Evolutionary conservation across 2,113 vertebrate genomes (phyloP).

Genomic region (Cyphomyrus discorhynchus): DNA sequence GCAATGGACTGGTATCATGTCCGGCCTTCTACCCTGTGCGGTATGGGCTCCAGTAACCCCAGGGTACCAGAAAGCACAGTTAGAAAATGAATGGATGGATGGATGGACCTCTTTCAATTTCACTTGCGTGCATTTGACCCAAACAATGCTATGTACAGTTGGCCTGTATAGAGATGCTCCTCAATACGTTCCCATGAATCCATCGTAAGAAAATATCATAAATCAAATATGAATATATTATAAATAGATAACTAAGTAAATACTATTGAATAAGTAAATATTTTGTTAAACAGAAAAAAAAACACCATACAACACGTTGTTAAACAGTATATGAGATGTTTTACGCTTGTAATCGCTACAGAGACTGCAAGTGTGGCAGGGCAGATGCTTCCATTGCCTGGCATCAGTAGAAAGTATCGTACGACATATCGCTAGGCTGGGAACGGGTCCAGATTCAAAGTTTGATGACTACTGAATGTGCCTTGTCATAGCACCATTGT

Average conservation of each 20-base stretch:
- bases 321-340: neutral
- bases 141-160: neutral
- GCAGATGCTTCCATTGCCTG: neutral
- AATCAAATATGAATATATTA: neutral
- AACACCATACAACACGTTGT: neutral
- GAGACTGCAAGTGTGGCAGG: neutral
- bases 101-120: neutral
- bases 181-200: neutral
- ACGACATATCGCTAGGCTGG: neutral
- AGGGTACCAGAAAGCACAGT: neutral
- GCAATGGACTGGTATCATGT: neutral
- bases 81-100: neutral
- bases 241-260: neutral
- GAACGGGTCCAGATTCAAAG: neutral
- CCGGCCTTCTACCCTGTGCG: neutral
- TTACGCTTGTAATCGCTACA: neutral
- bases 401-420: neutral
- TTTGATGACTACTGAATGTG: neutral
- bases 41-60: neutral
- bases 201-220: neutral
- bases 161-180: neutral
- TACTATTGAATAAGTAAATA: neutral
- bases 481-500: too few relatives aligned
- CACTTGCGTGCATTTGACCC: neutral
- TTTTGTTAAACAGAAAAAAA: neutral